Conservation (phyloP, 2,113 vertebrate species). For the Myanophis thanlyinensis region DNA sequence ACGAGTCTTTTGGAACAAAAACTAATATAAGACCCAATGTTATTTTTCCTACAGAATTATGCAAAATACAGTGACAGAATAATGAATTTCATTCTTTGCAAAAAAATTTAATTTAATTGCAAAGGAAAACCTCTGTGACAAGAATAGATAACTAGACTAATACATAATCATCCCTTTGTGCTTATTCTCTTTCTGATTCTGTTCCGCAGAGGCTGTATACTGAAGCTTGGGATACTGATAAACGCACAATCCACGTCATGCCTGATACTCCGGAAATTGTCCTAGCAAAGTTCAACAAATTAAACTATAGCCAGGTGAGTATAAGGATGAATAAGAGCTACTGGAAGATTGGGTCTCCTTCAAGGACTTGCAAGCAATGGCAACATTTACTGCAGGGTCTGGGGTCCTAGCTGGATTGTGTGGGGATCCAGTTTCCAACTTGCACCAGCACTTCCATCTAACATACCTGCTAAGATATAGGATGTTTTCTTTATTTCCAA, state of each 20-base stretch:
- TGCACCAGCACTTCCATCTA: neutral
- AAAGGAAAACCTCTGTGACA: neutral
- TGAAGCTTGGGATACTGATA: conserved; percentile 73
- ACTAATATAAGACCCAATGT: too few relatives aligned
- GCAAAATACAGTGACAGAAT: neutral
- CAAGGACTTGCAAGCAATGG: neutral
- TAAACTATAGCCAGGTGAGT: conserved; percentile 69
- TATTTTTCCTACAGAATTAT: neutral
- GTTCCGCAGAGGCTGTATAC: conserved; percentile 64
- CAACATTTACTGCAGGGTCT: neutral
- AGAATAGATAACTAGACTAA: neutral
- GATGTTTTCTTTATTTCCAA: neutral
- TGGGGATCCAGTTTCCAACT: neutral
- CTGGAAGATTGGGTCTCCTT: neutral
- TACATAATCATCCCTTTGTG: neutral
- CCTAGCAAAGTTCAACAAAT: conserved; percentile 65
- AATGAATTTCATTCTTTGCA: neutral
- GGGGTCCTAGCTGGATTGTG: neutral
- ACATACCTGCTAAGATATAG: neutral
- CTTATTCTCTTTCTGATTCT: neutral
- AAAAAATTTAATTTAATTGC: neutral
- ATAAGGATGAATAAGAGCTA: neutral
- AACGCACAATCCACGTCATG: conserved; percentile 69
- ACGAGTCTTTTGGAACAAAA: too few relatives aligned
- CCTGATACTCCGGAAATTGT: conserved; percentile 71